Conservation (phyloP, 2,797 vertebrate species). For the Protosalanx chinensis region DNA sequence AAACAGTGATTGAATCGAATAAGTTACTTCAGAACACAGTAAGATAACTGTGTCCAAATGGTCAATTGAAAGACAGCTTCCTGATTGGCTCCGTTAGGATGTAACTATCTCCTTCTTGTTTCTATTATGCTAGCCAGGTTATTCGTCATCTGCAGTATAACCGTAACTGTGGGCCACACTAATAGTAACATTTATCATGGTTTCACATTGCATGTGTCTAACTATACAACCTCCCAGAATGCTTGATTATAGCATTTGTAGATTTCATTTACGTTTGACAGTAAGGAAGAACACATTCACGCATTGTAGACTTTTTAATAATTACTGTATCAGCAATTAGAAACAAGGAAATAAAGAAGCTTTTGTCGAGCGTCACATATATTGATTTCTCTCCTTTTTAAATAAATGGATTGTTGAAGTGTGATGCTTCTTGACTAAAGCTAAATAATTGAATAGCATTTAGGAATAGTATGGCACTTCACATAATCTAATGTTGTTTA, state of each 20-base stretch:
- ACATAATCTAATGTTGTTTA: too few relatives aligned
- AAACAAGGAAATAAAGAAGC: slow-evolving; percentile 1
- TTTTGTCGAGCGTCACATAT: neutral
- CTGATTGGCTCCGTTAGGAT: slow-evolving; percentile 36
- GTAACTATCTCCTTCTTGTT: slow-evolving; percentile 35
- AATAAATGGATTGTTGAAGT: too few relatives aligned
- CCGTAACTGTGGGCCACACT: slow-evolving; percentile 32
- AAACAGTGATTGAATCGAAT: slow-evolving; percentile 45
- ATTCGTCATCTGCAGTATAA: slow-evolving; percentile 46
- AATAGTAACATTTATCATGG: slow-evolving; percentile 60
- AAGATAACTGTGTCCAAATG: slow-evolving; percentile 24
- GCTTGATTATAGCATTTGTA: slow-evolving; percentile 22
- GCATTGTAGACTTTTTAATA: slow-evolving; percentile 3
- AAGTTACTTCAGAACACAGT: neutral
- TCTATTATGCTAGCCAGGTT: slow-evolving; percentile 36
- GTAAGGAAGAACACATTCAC: neutral
- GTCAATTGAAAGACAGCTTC: slow-evolving; percentile 47
- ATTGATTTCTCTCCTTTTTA: too few relatives aligned
- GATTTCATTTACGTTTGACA: slow-evolving; percentile 15
- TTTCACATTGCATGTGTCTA: slow-evolving; percentile 32
- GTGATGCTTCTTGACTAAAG: too few relatives aligned
- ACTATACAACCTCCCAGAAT: slow-evolving; percentile 17
- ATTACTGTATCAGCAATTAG: neutral
- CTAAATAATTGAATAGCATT: too few relatives aligned
- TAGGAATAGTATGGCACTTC: too few relatives aligned